A percentile compares a stretch with the other conserved stretches of the same genome.
These are phyloP conservation scores for Netelia virgata DNA, from an alignment of 2,888 invertebrate genomes.

Conservation along the genomic window DNA sequence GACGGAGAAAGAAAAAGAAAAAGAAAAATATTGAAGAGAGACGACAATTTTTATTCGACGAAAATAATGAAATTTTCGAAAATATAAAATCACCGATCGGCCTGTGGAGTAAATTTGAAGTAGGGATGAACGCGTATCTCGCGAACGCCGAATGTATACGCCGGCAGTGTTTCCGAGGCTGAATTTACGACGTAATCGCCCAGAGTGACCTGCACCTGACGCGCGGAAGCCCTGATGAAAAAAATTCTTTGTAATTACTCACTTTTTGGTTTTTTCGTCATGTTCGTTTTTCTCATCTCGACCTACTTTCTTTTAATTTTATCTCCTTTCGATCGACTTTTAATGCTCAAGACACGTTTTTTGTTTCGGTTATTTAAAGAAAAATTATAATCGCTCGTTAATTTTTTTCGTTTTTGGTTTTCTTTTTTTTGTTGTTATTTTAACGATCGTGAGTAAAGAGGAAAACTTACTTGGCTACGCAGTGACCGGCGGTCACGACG, in stretches of 20 bases:
- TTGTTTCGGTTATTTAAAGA: conserved; percentile 3
- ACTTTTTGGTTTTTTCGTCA: no score
- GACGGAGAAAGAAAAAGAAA: conserved; percentile 15
- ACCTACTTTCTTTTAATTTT: no score
- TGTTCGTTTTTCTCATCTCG: conserved; percentile 11
- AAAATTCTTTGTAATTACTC: no score
- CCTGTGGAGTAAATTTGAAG: conserved; percentile 97
- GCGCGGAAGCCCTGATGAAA: conserved; percentile 90
- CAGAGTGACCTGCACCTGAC: conserved; percentile 95
- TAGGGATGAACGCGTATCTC: conserved; percentile 96
- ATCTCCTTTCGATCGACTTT: no score
- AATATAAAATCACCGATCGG: conserved; percentile 86
- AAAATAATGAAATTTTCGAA: background rate
- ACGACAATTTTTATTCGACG: background rate
- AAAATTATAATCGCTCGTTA: background rate
- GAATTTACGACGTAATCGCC: conserved; percentile 98
- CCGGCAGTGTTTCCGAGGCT: conserved; percentile 95
- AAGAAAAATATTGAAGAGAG: conserved; percentile 21
- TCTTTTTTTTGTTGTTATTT: conserved; percentile 21
- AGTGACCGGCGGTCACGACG: conserved; percentile 97
- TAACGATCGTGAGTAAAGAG: background rate
- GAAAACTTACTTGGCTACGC: conserved; percentile 90
- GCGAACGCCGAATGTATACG: conserved; percentile 96
- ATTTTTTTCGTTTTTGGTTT: background rate
- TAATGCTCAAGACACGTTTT: no score